Conservation (phyloP, 2,113 vertebrate genomes). For the Cryptotis parvus region DNA sequence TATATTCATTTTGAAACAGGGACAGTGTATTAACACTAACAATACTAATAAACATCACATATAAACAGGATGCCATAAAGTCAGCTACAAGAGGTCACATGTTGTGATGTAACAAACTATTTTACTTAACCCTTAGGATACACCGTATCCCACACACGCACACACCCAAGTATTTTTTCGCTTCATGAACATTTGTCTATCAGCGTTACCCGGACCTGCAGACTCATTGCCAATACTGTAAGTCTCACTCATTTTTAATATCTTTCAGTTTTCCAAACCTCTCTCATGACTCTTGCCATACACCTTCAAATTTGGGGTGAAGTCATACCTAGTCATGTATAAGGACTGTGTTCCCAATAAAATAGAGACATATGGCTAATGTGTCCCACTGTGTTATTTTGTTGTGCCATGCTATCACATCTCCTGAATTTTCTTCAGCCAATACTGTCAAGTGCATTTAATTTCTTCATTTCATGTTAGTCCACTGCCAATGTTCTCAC, state of each 20-base stretch:
- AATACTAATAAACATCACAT: constrained; percentile 2
- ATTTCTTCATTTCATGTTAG: constrained; percentile 85
- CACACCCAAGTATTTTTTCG: background rate
- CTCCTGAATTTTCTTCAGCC: constrained; percentile 88
- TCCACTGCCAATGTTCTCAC: constrained; percentile 76
- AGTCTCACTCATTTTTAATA: constrained; percentile 37
- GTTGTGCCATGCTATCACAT: constrained; percentile 84
- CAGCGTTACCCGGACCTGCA: background rate
- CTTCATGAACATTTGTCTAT: background rate
- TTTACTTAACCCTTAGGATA: constrained; percentile 73
- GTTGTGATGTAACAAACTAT: constrained; percentile 67
- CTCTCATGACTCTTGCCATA: constrained; percentile 65
- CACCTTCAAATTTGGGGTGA: constrained; percentile 74
- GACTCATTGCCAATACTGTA: background rate
- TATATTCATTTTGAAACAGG: background rate
- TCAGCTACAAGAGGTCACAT: constrained; percentile 43
- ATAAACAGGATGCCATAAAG: constrained; percentile 67
- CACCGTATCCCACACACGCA: constrained; percentile 20
- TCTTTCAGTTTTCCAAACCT: constrained; percentile 54
- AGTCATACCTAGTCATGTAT: constrained; percentile 82
- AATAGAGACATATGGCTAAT: constrained; percentile 89
- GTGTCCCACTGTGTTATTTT: constrained; percentile 86
- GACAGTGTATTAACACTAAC: too few relatives aligned
- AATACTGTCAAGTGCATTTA: constrained; percentile 89
- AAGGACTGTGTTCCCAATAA: constrained; percentile 80